phyloP scores from a whole-genome alignment of 2,888 invertebrate genomes.

The Lordiphosa fenestrarum region DNA sequence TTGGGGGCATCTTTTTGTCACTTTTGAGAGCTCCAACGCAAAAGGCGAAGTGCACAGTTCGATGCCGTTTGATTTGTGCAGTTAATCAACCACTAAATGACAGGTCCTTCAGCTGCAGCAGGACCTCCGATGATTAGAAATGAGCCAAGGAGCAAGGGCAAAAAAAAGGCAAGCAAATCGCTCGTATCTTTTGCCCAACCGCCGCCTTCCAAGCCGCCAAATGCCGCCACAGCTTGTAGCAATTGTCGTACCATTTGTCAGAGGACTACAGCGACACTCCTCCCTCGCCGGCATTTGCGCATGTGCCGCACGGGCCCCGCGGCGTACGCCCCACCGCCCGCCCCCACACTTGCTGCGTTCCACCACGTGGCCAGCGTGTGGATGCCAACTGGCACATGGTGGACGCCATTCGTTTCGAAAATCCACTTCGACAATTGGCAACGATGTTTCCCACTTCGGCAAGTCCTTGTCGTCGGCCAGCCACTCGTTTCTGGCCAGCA shows the following conservation, averaged over 20 bases:
- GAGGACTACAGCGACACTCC: conserved; percentile 73
- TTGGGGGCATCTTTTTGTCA: conserved; percentile 24
- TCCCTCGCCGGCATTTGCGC: conserved; percentile 73
- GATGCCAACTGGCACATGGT: conserved; percentile 68
- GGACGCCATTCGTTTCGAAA: conserved; percentile 67
- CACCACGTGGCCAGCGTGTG: conserved; percentile 71
- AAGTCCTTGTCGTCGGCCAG: neutral
- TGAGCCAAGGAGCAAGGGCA: neutral
- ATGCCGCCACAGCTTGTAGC: conserved; percentile 77
- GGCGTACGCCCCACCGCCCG: conserved; percentile 21
- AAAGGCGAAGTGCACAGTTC: neutral
- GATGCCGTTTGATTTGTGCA: conserved; percentile 5
- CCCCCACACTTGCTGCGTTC: conserved; percentile 36
- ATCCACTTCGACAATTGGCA: conserved; percentile 76
- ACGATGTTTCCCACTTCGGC: conserved; percentile 47
- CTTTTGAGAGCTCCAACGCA: conserved; percentile 1
- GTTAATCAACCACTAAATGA: conserved; percentile 65
- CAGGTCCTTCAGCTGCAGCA: conserved; percentile 21
- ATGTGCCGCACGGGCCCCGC: conserved; percentile 54
- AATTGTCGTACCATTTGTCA: conserved; percentile 80
- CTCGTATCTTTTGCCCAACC: conserved; percentile 16
- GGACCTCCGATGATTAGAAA: conserved; percentile 2
- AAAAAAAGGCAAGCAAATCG: neutral
- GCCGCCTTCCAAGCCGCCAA: conserved; percentile 53
- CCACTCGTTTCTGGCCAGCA: conserved; percentile 22